Evolutionary conservation across 2,797 vertebrate species (phyloP).

Genomic region (Fratercula arctica): DNA sequence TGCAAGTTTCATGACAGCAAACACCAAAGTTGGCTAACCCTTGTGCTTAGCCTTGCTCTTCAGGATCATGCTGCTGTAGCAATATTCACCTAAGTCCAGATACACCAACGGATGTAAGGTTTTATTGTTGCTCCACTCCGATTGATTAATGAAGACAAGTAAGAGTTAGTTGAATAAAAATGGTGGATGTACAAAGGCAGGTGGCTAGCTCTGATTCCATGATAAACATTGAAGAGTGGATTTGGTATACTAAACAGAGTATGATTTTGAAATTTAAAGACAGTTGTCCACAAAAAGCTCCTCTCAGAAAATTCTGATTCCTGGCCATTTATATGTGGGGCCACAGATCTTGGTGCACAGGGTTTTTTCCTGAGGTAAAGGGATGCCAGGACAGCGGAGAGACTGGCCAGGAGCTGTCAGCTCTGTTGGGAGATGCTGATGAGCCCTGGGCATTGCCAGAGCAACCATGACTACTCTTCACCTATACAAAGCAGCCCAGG

Average conservation of each 20-base stretch:
- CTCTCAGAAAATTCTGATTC: neutral
- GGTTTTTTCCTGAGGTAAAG: neutral
- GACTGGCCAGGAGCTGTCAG: neutral
- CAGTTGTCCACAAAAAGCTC: neutral
- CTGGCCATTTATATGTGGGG: neutral
- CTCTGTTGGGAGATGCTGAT: neutral
- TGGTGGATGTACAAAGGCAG: neutral
- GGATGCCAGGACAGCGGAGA: neutral
- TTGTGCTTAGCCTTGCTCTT: neutral
- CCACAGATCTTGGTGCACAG: neutral
- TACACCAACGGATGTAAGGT: fast-evolving
- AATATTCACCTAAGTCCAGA: neutral
- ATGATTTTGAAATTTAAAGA: neutral
- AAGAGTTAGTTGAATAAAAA: neutral
- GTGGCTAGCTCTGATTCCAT: neutral
- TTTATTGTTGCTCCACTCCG: neutral
- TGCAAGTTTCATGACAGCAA: neutral
- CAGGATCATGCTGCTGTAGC: neutral
- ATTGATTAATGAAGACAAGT: neutral
- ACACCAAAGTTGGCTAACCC: neutral
- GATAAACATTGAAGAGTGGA: neutral
- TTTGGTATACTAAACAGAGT: neutral
- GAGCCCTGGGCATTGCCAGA: neutral
- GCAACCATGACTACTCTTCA: neutral
- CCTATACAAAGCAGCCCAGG: neutral